phyloP scores from a whole-genome alignment of 2,113 vertebrate genomes.

The Danionella cerebrum region DNA sequence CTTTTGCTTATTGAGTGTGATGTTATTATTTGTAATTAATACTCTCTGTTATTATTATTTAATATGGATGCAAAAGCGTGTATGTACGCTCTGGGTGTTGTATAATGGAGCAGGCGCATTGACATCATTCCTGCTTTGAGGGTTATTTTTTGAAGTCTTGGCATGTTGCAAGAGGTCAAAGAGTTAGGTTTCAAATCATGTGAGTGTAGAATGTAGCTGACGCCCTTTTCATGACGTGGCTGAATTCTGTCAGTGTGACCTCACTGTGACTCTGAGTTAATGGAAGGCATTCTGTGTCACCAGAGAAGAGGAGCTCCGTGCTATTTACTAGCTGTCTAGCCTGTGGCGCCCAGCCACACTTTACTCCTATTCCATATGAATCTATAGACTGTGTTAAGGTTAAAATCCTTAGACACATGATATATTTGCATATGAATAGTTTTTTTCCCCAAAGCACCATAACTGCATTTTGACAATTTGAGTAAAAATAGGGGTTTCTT shows the following conservation, averaged over 20 bases:
- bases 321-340: not conserved
- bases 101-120: not conserved
- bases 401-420: too few relatives aligned
- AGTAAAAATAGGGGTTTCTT: too few relatives aligned
- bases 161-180: not conserved
- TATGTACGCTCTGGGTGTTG: not conserved
- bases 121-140: not conserved
- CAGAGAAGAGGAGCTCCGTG: conserved; percentile 9
- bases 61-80: too few relatives aligned
- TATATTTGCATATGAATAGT: too few relatives aligned
- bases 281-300: not conserved
- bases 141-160: conserved; percentile 29
- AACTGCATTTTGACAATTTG: too few relatives aligned
- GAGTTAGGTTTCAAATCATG: conserved; percentile 30
- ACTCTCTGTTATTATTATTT: too few relatives aligned
- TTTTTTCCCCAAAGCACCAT: too few relatives aligned
- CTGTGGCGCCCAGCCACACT: not conserved
- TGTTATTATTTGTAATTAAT: too few relatives aligned
- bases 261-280: not conserved
- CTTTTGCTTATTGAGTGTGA: too few relatives aligned
- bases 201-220: not conserved
- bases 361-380: too few relatives aligned
- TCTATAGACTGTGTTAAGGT: too few relatives aligned
- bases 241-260: conserved; percentile 8
- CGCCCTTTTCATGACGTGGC: not conserved